These are phyloP conservation scores for Paracyprichromis sp. DNA, from an alignment of 2,113 vertebrate species.

Conservation along the genomic window DNA sequence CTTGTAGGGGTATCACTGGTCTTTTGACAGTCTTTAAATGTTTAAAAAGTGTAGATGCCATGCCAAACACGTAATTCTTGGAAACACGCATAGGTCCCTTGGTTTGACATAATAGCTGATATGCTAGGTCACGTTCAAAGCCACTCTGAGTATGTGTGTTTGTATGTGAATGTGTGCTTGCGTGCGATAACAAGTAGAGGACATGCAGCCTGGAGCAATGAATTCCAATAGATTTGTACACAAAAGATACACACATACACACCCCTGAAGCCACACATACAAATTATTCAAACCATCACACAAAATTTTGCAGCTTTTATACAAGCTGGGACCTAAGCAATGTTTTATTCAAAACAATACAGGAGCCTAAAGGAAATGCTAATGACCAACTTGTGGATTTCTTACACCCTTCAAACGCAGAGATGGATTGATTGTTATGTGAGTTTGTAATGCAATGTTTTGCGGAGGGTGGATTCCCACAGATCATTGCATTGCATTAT, in stretches of 20 bases:
- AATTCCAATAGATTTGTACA: constrained; percentile 42
- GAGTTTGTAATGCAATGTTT: constrained; percentile 9
- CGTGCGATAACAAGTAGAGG: constrained; percentile 46
- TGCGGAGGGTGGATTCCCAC: neutral
- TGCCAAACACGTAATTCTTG: neutral
- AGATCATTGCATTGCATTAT: constrained; percentile 15
- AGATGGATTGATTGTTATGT: constrained; percentile 42
- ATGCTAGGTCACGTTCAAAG: constrained; percentile 49
- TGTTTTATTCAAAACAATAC: constrained; percentile 59
- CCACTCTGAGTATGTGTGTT: constrained; percentile 1
- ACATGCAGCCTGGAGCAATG: constrained; percentile 47
- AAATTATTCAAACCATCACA: neutral
- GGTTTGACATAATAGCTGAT: constrained; percentile 32
- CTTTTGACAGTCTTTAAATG: neutral
- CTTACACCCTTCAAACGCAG: neutral
- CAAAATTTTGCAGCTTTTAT: neutral
- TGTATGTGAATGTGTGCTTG: constrained; percentile 4
- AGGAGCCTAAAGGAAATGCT: constrained; percentile 35
- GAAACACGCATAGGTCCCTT: neutral
- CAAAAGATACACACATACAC: constrained; percentile 8
- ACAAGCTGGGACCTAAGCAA: neutral
- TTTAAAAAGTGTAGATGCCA: neutral
- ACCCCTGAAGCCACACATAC: neutral
- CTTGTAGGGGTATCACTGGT: neutral
- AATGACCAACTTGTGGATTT: constrained; percentile 26